Percentiles rank a stretch among this genome's conserved stretches.
Evolutionary conservation across 2,888 invertebrate species (phyloP).

Genomic region (Trypoxylon attenuatum): DNA sequence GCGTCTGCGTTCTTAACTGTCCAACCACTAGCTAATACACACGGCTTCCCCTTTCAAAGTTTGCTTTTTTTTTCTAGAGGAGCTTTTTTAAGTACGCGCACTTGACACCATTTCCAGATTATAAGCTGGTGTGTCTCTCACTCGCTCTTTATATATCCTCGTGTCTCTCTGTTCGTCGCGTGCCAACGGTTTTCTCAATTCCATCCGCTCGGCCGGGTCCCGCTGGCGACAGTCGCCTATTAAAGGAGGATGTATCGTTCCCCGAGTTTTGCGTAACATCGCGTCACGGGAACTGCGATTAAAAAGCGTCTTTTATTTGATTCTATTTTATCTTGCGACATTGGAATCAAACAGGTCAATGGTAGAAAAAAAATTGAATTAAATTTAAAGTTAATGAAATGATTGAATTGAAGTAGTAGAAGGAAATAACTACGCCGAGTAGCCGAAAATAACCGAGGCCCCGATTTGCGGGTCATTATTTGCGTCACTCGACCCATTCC

Average conservation of each 20-base stretch:
- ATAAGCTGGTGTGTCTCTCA: constrained; percentile 22
- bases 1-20: constrained; percentile 36
- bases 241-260: constrained; percentile 35
- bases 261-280: no score
- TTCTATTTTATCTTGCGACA: no score
- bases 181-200: constrained; percentile 5
- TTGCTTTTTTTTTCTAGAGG: constrained; percentile 45
- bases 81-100: constrained; percentile 43
- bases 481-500: constrained; percentile 65
- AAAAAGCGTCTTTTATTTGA: background rate
- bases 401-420: no score
- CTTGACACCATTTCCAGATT: constrained; percentile 39
- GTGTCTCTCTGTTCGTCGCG: background rate
- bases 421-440: no score
- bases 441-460: constrained; percentile 64
- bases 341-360: no score
- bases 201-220: constrained; percentile 10
- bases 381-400: no score
- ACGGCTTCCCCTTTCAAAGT: constrained; percentile 43
- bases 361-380: no score
- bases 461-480: constrained; percentile 67
- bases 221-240: constrained; percentile 16
- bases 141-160: background rate
- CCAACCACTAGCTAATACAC: constrained; percentile 31
- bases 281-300: no score